Evolutionary conservation across 2,888 invertebrate species (phyloP), one percentile per base, ranked within the genome.

Genomic region (Brenthis hecate): DNA sequence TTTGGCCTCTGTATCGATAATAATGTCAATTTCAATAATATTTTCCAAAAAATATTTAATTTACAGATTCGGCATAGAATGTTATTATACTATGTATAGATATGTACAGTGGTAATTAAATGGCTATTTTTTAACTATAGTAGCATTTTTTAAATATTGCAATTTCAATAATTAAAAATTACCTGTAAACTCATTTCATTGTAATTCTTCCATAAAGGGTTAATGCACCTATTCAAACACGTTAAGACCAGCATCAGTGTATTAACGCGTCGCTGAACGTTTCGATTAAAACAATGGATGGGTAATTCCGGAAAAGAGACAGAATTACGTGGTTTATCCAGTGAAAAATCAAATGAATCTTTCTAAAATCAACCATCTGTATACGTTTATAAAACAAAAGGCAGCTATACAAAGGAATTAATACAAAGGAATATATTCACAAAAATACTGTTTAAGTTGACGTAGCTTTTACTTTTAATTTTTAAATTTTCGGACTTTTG

Each of bases 371-470:
- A 62, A 43, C 69, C 66, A 57, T 66, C 53, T 69, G 61, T 51
- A 69, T 53, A 51, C 65, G 48, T 69, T 69, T 65, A 56, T 56
- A 43, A 65, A 61, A 69, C 61, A 69, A 69, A 61, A 53, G 61
- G 32, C 50, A 56, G 11, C 47, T 66, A 53, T 28, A 53, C 50
- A 43, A 32, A 36, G 51, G 32, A 13, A n/a, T n/a, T n/a, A n/a
- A n/a, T n/a, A n/a, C n/a, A n/a, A n/a, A n/a, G n/a, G n/a, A 56
- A 43, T 43, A 11, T 43, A 8, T 43, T 11, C 28, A 58, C 53
- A 60, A 55, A 47, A 48, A 50, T 16, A 13, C 2, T 28, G 16
- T 47, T 6, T 32, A 23, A 48, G 48, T 32, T 13, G 14, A 66
- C 32, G 50, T 66, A 36, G 50, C 16, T 53, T 62, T 6, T 32